Percentiles rank a stretch among this genome's conserved stretches.
These are phyloP conservation scores for Drosophila simulans DNA, from an alignment of 1,140 invertebrate genomes.

Conservation along the genomic window DNA sequence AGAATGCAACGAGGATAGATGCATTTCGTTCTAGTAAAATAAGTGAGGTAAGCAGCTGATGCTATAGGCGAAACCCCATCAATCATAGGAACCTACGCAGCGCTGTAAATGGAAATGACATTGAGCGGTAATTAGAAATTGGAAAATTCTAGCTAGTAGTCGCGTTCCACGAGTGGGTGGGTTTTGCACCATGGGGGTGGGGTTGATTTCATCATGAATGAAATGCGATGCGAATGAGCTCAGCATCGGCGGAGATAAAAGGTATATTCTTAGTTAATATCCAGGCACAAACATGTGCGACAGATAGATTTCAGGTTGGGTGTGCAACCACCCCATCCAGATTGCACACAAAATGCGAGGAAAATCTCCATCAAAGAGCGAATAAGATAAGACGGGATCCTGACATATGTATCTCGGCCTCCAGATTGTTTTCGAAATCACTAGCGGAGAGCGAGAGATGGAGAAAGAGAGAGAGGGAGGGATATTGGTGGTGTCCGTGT, in stretches of 20 bases:
- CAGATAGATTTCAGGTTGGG: constrained; percentile 17
- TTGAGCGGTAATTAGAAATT: constrained; percentile 69
- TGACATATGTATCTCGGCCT: too few relatives aligned
- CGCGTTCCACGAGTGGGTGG: constrained; percentile 23
- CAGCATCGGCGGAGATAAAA: constrained; percentile 41
- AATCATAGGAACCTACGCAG: constrained; percentile 38
- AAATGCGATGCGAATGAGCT: constrained; percentile 41
- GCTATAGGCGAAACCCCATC: constrained; percentile 19
- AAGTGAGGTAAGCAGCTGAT: constrained; percentile 53
- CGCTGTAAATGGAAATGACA: constrained; percentile 60
- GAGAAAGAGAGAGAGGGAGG: not conserved
- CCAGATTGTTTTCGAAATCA: constrained; percentile 31
- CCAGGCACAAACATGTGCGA: constrained; percentile 9
- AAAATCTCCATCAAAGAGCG: too few relatives aligned
- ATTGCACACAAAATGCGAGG: too few relatives aligned
- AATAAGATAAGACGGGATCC: too few relatives aligned
- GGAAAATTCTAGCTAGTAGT: constrained; percentile 46
- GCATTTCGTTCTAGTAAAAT: constrained; percentile 17
- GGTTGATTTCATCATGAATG: constrained; percentile 59
- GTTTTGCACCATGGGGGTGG: constrained; percentile 1
- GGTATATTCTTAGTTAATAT: constrained; percentile 21
- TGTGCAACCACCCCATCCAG: too few relatives aligned
- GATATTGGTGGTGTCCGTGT: not conserved
- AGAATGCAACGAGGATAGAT: constrained; percentile 14
- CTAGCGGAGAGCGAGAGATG: not conserved